Evolutionary conservation across 1,140 invertebrate genomes (phyloP).

Genomic region (Samia ricini): DNA sequence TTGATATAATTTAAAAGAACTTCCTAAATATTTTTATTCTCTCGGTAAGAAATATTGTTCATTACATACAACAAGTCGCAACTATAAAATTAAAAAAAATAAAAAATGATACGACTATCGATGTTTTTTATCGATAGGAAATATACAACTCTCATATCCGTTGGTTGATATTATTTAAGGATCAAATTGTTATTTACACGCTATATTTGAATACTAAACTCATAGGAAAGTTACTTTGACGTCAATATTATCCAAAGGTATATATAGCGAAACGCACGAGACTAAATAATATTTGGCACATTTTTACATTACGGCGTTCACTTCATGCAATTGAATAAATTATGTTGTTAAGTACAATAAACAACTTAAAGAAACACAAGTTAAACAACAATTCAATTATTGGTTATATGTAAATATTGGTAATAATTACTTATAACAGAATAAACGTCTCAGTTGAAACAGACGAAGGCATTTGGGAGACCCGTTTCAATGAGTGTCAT

Average conservation of each 20-base stretch:
- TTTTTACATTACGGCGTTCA: constrained; percentile 29
- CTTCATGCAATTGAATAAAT: constrained; percentile 24
- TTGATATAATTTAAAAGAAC: too few relatives aligned
- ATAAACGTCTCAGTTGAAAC: background rate
- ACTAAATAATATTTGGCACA: constrained; percentile 74
- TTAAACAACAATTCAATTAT: too few relatives aligned
- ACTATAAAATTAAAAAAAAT: too few relatives aligned
- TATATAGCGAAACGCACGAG: constrained; percentile 26
- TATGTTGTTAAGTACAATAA: background rate
- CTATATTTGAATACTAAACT: background rate
- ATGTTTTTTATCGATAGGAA: background rate
- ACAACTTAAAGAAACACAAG: background rate
- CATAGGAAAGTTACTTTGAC: background rate
- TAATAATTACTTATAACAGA: too few relatives aligned
- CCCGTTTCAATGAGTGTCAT: background rate
- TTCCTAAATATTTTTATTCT: too few relatives aligned
- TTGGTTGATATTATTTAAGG: background rate
- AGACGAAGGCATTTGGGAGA: background rate
- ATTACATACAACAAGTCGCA: too few relatives aligned
- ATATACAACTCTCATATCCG: background rate
- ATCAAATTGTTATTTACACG: background rate
- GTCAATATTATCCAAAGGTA: background rate
- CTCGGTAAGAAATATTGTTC: too few relatives aligned
- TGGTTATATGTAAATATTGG: too few relatives aligned
- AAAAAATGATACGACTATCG: too few relatives aligned